Conservation (phyloP, 2,797 vertebrate genomes). For the Serranus cabrilla region DNA sequence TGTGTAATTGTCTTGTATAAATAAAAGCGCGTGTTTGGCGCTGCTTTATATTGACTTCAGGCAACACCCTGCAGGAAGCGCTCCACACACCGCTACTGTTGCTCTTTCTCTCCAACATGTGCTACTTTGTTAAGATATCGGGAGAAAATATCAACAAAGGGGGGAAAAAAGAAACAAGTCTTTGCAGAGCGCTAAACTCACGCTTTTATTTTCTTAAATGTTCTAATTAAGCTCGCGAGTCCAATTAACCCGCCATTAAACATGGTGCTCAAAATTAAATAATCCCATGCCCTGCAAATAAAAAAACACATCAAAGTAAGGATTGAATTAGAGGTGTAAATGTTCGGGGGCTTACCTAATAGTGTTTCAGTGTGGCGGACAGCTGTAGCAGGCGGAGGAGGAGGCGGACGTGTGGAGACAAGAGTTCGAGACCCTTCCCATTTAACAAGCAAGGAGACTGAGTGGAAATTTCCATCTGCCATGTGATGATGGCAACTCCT, state of each 20-base stretch:
- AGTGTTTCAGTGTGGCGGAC: slow-evolving; percentile 33
- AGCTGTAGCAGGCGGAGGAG: slow-evolving; percentile 64
- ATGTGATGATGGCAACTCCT: slow-evolving; percentile 83
- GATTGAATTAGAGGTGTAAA: background rate
- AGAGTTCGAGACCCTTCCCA: slow-evolving; percentile 78
- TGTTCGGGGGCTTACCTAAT: slow-evolving; percentile 67
- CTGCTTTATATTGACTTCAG: slow-evolving; percentile 43
- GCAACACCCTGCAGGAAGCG: slow-evolving; percentile 63
- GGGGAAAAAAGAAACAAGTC: background rate
- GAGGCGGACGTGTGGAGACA: slow-evolving; percentile 67
- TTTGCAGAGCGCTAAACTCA: background rate
- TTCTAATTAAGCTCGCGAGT: background rate
- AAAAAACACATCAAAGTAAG: background rate
- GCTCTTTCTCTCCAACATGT: background rate
- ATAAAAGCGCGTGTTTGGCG: slow-evolving; percentile 56
- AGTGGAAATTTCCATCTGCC: slow-evolving; percentile 91
- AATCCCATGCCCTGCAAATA: background rate
- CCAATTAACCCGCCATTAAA: slow-evolving; percentile 7
- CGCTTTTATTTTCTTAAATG: background rate
- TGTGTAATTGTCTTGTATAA: background rate
- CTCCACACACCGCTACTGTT: slow-evolving; percentile 13
- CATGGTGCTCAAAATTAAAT: slow-evolving; percentile 30
- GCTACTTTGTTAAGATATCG: background rate
- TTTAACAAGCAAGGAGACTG: slow-evolving; percentile 79
- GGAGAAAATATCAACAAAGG: fast-evolving